Evolutionary conservation across 2,797 vertebrate species (phyloP), one percentile per base, ranked within the genome.

Genomic region (Basileuterus tristriatus): DNA sequence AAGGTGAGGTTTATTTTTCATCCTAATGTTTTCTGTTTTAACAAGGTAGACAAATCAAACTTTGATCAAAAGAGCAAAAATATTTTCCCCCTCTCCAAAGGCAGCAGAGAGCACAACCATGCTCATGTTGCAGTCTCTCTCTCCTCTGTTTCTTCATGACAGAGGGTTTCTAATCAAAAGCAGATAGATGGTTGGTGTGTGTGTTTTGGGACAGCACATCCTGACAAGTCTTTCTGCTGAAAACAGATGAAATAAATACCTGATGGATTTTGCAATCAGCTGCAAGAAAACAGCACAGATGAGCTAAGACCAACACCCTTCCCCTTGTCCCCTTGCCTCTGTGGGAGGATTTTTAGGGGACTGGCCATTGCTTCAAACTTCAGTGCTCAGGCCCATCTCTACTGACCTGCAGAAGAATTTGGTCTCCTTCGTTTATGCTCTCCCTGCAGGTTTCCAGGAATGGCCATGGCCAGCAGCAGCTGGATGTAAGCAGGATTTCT

Each of bases 131-230:
- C 56, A 63, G 32, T 59, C 67, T 82, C 36, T 80, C 36, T 76
- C 29, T 91, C 37, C 64, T 75, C 80, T 93, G 53, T 41, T 89
- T 72, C 72, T 80, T 90, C 83, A 10, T 3, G 9, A 83, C 92
- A 90, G 89, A 92, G 91, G 44, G 59, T 84, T 87, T 81, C 81
- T 97, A 96, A 96, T 96, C 89, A 95, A 86, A 97, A 96, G 44
- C 97, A 95, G 95, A 87, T 83, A 58, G 55, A 55, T 44, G 30
- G 37, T 71, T 85, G 43, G 75, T 18, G 41, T 72, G 46, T 81
- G 46, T 81, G 84, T 68, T 89, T 90, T 93, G 85, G 83, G 90
- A 68, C 70, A 87, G 68, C 2, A 1, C 53, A 91, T 77, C 80
- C 65, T 88, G 80, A 87, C 87, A 83, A 90, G 71, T 32, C 70